These are phyloP conservation scores for Falco biarmicus DNA, from an alignment of 2,797 vertebrate genomes.

Conservation along the genomic window DNA sequence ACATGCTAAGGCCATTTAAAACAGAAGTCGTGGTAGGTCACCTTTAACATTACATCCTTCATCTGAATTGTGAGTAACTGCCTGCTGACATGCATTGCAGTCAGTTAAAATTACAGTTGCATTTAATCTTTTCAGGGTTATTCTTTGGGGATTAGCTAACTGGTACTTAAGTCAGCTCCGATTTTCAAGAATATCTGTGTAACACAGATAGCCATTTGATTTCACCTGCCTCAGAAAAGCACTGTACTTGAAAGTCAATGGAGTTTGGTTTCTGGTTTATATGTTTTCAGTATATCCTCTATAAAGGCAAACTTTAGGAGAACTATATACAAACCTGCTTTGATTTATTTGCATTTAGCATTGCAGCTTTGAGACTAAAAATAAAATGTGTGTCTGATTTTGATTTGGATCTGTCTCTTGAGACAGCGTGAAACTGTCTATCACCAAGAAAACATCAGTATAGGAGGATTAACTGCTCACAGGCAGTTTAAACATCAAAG, in stretches of 20 bases:
- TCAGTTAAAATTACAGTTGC: neutral
- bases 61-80: constrained; percentile 7
- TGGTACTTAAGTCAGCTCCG: constrained; percentile 34
- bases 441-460: constrained; percentile 62
- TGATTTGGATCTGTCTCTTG: constrained; percentile 65
- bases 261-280: constrained; percentile 34
- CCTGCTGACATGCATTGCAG: constrained; percentile 9
- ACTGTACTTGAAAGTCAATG: constrained; percentile 15
- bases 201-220: constrained; percentile 22
- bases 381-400: constrained; percentile 68
- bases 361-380: constrained; percentile 69
- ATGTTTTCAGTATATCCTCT: constrained; percentile 57
- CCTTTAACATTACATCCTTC: constrained; percentile 10
- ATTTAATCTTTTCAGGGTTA: constrained; percentile 33
- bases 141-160: constrained; percentile 30
- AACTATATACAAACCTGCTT: constrained; percentile 41
- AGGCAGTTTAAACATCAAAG: constrained; percentile 70
- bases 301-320: constrained; percentile 59
- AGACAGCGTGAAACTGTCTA: constrained; percentile 25
- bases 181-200: constrained; percentile 27
- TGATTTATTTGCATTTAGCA: constrained; percentile 70
- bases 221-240: constrained; percentile 28
- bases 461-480: constrained; percentile 75
- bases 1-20: neutral
- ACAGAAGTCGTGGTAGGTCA: neutral